Conservation (phyloP, 2,797 vertebrate species). For the Triplophysa yarkandensis region DNA sequence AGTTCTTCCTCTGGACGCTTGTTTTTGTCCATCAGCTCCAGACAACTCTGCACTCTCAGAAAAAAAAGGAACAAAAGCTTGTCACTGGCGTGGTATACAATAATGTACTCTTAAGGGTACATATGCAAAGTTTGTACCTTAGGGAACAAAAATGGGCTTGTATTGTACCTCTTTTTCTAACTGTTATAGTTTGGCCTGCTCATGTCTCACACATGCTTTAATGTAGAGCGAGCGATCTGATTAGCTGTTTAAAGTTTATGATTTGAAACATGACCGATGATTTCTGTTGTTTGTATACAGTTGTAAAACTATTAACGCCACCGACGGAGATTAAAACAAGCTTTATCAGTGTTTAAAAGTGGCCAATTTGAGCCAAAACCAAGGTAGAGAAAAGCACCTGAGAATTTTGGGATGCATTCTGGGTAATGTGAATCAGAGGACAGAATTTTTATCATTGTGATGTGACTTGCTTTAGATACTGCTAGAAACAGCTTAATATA, state of each 20-base stretch:
- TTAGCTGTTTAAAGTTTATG: not conserved
- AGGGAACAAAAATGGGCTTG: too few species aligned
- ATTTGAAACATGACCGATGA: not conserved
- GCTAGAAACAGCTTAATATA: not conserved
- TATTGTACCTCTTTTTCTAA: not conserved
- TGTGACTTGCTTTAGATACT: not conserved
- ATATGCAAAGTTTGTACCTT: too few species aligned
- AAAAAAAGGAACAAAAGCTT: too few species aligned
- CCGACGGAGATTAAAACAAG: slow-evolving; percentile 7
- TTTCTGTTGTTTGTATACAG: not conserved
- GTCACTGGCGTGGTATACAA: too few species aligned
- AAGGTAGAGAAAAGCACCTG: slow-evolving; percentile 22
- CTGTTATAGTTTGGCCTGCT: too few species aligned
- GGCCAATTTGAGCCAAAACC: slow-evolving; percentile 21
- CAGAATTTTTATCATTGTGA: not conserved
- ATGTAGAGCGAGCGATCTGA: slow-evolving; percentile 7
- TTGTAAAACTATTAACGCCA: not conserved
- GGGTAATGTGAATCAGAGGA: not conserved
- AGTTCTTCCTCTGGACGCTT: not conserved
- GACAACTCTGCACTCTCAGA: slow-evolving; percentile 16
- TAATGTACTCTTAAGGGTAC: too few species aligned
- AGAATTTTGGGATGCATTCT: slow-evolving; percentile 8
- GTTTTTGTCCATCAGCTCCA: not conserved
- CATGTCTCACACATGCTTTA: slow-evolving; percentile 3
- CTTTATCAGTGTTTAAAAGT: slow-evolving; percentile 9